Evolutionary conservation across 2,888 invertebrate species (phyloP).

Genomic region (Drosophila vallismaia): DNA sequence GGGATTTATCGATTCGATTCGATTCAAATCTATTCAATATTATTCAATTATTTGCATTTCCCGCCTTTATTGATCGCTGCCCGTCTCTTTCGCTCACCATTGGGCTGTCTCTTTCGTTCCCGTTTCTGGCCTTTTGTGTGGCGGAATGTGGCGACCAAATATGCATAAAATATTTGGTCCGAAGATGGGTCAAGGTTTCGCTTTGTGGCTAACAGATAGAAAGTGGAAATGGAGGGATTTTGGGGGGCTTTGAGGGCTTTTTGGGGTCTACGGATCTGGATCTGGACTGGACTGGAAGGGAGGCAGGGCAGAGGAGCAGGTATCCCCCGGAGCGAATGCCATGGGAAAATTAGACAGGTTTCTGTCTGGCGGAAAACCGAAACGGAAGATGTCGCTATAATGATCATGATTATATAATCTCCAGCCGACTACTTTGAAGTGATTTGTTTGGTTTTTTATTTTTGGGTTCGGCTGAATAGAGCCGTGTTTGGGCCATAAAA

Average conservation of each 20-base stretch:
- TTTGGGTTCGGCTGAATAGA: constrained; percentile 17
- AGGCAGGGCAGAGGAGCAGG: neutral
- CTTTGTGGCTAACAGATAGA: neutral
- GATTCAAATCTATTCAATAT: constrained; percentile 28
- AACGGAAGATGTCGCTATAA: constrained; percentile 29
- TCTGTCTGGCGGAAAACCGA: constrained; percentile 27
- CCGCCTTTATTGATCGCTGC: constrained; percentile 29
- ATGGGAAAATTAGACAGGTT: constrained; percentile 32
- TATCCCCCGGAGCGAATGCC: constrained; percentile 17
- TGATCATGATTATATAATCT: constrained; percentile 34
- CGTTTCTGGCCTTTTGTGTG: constrained; percentile 3
- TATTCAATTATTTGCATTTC: constrained; percentile 42
- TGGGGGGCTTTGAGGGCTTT: neutral
- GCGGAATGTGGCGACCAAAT: constrained; percentile 12
- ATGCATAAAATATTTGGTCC: constrained; percentile 37
- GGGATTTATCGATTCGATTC: constrained; percentile 2
- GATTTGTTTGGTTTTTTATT: constrained; percentile 9
- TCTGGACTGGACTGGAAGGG: neutral
- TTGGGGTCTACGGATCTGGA: neutral
- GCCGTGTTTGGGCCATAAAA: constrained; percentile 5
- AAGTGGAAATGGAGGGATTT: neutral
- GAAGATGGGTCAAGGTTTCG: constrained; percentile 41
- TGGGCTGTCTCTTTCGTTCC: neutral
- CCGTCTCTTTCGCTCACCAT: neutral
- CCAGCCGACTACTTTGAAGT: constrained; percentile 1